phyloP scores from a whole-genome alignment of 2,888 invertebrate genomes.

The Agapostemon virescens region DNA sequence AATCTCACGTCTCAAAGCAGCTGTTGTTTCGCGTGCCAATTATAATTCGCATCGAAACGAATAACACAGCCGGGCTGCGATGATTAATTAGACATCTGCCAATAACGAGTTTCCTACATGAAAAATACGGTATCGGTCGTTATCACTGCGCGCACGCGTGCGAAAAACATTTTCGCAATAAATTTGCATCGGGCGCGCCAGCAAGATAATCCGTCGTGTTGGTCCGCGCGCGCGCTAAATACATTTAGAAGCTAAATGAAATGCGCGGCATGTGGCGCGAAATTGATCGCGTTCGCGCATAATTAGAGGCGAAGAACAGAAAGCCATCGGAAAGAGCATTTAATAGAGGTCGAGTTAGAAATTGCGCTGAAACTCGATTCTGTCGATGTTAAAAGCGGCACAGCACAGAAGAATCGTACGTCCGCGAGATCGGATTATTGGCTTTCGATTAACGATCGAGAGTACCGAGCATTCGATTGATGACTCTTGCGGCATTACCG shows the following conservation, averaged over 20 bases:
- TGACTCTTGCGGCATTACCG: not conserved
- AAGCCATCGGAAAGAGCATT: not conserved
- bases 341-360: slow-evolving; percentile 31
- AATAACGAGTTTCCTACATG: not conserved
- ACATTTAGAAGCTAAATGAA: not conserved
- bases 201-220: too few relatives aligned
- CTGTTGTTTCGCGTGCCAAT: not conserved
- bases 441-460: slow-evolving; percentile 16
- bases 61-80: not conserved
- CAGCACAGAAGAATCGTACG: not conserved
- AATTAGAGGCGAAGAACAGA: slow-evolving; percentile 18
- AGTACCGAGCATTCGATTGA: not conserved
- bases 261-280: not conserved
- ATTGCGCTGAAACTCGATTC: slow-evolving; percentile 31
- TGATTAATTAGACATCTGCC: not conserved
- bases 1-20: not conserved
- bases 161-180: slow-evolving; percentile 1
- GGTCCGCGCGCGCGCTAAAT: not conserved
- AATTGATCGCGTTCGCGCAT: slow-evolving; percentile 4
- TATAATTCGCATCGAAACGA: not conserved
- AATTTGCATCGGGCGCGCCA: not conserved
- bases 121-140: not conserved
- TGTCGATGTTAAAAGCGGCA: slow-evolving; percentile 28
- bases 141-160: not conserved
- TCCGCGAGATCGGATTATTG: slow-evolving; percentile 27